phyloP scores from a whole-genome alignment of 2,113 vertebrate genomes.

The Aphyosemion australe region DNA sequence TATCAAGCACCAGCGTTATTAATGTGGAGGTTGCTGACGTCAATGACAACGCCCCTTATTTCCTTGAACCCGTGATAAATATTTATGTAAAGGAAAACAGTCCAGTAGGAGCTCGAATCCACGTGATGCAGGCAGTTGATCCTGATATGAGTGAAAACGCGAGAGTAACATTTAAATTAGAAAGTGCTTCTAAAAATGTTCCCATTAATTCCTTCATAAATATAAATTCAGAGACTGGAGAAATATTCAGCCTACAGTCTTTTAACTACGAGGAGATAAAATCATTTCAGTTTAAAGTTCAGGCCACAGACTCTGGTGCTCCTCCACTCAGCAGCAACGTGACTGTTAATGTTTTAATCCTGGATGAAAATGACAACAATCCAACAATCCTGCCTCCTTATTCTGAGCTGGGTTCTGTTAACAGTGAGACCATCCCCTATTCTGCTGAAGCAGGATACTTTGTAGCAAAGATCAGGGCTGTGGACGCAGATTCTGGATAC shows the following conservation, averaged over 20 bases:
- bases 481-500: slow-evolving; percentile 65
- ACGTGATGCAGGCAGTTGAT: slow-evolving; percentile 81
- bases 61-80: slow-evolving; percentile 71
- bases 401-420: slow-evolving; percentile 42
- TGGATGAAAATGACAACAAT: slow-evolving; percentile 60
- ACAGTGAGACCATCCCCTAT: slow-evolving; percentile 43
- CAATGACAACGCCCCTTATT: slow-evolving; percentile 88
- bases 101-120: slow-evolving; percentile 74
- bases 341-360: slow-evolving; percentile 8
- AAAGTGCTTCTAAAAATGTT: slow-evolving; percentile 15
- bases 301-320: slow-evolving; percentile 47
- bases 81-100: slow-evolving; percentile 87
- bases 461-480: slow-evolving; percentile 10
- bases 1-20: slow-evolving; percentile 73
- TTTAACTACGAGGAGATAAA: slow-evolving; percentile 59
- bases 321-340: slow-evolving; percentile 44
- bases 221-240: slow-evolving; percentile 63
- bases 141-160: slow-evolving; percentile 83
- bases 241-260: slow-evolving; percentile 61
- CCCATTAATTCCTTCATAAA: slow-evolving; percentile 32
- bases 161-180: slow-evolving; percentile 61
- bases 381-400: slow-evolving; percentile 1
- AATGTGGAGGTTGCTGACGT: slow-evolving; percentile 84
- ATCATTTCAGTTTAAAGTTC: slow-evolving; percentile 49
- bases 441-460: slow-evolving; percentile 67